Evolutionary conservation across 2,797 vertebrate species (phyloP).

Genomic region (Neosilurus hyrtlii): DNA sequence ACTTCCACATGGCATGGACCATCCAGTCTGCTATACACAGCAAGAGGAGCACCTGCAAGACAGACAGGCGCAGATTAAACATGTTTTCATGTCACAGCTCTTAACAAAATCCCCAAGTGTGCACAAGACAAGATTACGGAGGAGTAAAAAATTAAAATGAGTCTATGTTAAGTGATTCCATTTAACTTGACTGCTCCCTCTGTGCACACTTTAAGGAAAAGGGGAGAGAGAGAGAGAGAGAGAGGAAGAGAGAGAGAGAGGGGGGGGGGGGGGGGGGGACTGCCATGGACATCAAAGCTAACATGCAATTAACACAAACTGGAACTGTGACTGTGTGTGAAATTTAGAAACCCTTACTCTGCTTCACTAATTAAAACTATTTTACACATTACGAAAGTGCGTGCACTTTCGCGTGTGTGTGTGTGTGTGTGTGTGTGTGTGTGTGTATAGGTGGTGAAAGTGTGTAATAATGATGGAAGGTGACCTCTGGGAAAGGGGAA

Average conservation of each 20-base stretch:
- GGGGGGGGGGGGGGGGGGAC: not conserved
- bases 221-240: not conserved
- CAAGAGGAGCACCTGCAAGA: conserved; percentile 82
- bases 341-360: conserved; percentile 13
- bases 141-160: conserved; percentile 11
- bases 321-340: not conserved
- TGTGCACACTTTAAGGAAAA: not conserved
- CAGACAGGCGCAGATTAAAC: not conserved
- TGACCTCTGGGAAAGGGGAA: conserved; percentile 24
- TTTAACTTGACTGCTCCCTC: not conserved
- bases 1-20: conserved; percentile 95
- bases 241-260: too few species aligned
- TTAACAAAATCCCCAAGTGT: not conserved
- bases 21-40: conserved; percentile 95
- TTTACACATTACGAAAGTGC: not conserved
- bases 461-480: conserved; percentile 28
- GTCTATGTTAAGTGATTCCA: not conserved
- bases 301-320: conserved; percentile 13
- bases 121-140: not conserved
- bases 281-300: not conserved
- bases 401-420: not conserved
- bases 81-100: not conserved
- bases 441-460: not conserved
- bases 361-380: conserved; percentile 12
- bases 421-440: conserved; percentile 17